These are phyloP conservation scores for Chaetoderma sp. DNA, from an alignment of 2,888 invertebrate species.

Conservation along the genomic window DNA sequence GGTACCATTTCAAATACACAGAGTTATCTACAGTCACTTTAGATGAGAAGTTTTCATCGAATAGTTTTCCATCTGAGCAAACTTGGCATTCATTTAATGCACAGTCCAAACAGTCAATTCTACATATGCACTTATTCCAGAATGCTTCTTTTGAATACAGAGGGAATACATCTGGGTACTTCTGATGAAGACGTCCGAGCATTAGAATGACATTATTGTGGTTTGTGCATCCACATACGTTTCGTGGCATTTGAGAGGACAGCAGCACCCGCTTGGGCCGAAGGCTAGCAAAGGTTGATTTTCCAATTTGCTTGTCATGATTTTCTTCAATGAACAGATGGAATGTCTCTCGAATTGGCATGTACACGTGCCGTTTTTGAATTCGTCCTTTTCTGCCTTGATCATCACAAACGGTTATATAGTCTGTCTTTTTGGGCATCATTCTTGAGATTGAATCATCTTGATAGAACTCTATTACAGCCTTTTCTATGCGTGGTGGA, in stretches of 20 bases:
- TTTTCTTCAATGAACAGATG: conserved; percentile 4
- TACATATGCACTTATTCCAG: conserved; percentile 4
- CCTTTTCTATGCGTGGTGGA: too few species aligned
- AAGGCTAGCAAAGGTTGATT: conserved; percentile 14
- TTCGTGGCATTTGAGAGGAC: conserved; percentile 7
- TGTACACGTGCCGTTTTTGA: conserved; percentile 12
- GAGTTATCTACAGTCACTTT: not conserved
- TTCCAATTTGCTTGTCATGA: conserved; percentile 2
- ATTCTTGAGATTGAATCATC: not conserved
- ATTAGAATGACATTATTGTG: conserved; percentile 20
- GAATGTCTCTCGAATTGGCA: conserved; percentile 8
- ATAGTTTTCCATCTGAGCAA: conserved; percentile 3
- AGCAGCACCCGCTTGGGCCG: conserved; percentile 14
- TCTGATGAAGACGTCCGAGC: conserved; percentile 12
- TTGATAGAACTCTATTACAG: too few species aligned
- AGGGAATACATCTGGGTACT: conserved; percentile 3
- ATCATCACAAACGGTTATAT: not conserved
- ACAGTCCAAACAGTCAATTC: conserved; percentile 2
- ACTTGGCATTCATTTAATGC: conserved; percentile 11
- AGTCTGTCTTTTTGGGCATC: conserved; percentile 17
- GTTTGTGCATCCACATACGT: conserved; percentile 18
- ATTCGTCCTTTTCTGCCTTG: not conserved
- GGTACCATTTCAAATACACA: conserved; percentile 10
- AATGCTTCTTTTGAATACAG: conserved; percentile 16
- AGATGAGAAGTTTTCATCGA: not conserved